These are phyloP conservation scores for Holothuria leucospilota DNA, from an alignment of 53 echinoderm and acorn worm genomes.

Conservation along the genomic window DNA sequence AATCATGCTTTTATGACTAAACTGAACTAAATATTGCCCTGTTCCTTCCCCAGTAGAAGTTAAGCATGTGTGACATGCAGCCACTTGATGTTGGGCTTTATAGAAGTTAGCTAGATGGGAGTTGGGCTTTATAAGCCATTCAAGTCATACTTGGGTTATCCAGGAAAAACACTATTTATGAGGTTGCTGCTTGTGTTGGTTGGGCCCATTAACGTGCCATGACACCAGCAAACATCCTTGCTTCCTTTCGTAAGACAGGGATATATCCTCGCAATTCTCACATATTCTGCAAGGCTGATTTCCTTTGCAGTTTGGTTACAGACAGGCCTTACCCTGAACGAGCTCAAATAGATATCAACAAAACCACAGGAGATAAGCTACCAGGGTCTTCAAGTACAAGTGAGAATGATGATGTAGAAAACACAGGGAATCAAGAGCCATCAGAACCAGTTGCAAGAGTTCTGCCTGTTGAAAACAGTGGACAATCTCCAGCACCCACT, in stretches of 20 bases:
- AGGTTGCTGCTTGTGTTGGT: conserved; percentile 11
- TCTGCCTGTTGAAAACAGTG: background rate
- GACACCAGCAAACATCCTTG: background rate
- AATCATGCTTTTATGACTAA: no score
- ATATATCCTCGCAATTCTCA: conserved; percentile 23
- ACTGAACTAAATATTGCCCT: no score
- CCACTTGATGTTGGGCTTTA: no score
- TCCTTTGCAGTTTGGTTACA: background rate
- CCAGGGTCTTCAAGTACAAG: background rate
- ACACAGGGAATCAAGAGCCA: background rate
- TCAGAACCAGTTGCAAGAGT: conserved; percentile 1
- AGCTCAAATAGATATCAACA: background rate
- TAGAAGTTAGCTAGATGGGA: no score
- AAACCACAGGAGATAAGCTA: background rate
- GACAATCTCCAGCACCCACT: background rate
- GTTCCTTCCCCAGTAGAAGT: no score
- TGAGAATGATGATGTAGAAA: background rate
- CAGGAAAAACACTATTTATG: no score
- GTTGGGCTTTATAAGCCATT: no score
- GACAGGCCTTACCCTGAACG: background rate
- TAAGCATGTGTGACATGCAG: no score
- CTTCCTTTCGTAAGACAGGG: conserved; percentile 42
- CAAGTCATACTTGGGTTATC: no score
- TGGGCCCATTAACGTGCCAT: conserved; percentile 4
- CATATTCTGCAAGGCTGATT: conserved; percentile 12